Percentiles rank a stretch among this genome's conserved stretches.
phyloP scores from a whole-genome alignment of 2,113 vertebrate species.

The Petrocephalus microphthalmus region DNA sequence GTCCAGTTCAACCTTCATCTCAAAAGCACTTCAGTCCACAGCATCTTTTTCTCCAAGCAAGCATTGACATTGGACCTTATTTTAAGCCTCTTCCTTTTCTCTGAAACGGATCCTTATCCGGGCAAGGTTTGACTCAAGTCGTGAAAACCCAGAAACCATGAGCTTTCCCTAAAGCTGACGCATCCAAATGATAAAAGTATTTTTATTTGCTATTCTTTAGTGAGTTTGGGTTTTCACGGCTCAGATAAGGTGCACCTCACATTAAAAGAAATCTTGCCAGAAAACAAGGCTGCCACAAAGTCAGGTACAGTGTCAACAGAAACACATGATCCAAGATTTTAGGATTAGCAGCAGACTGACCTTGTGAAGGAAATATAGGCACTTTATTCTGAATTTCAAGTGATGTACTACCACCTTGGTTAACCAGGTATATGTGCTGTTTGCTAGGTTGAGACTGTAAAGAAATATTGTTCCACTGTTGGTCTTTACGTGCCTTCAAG shows the following conservation, averaged over 20 bases:
- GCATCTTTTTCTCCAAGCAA: conserved; percentile 1
- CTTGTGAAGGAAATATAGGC: conserved; percentile 44
- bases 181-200: not conserved
- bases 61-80: conserved; percentile 15
- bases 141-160: conserved; percentile 18
- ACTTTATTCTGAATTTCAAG: not conserved
- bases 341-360: conserved; percentile 29
- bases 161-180: not conserved
- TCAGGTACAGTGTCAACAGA: conserved; percentile 14
- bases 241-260: conserved; percentile 1
- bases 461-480: not conserved
- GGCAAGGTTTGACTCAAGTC: not conserved
- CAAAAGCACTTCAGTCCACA: not conserved
- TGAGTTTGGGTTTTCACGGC: not conserved
- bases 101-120: not conserved
- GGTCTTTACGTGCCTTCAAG: not conserved
- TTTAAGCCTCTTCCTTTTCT: not conserved
- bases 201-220: not conserved
- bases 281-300: conserved; percentile 9
- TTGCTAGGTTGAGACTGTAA: not conserved
- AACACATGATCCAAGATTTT: conserved; percentile 19
- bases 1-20: not conserved
- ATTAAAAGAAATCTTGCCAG: not conserved
- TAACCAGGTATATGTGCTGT: not conserved
- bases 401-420: not conserved